Conservation (phyloP, 2,113 vertebrate species). For the Phylloscopus trochilus region DNA sequence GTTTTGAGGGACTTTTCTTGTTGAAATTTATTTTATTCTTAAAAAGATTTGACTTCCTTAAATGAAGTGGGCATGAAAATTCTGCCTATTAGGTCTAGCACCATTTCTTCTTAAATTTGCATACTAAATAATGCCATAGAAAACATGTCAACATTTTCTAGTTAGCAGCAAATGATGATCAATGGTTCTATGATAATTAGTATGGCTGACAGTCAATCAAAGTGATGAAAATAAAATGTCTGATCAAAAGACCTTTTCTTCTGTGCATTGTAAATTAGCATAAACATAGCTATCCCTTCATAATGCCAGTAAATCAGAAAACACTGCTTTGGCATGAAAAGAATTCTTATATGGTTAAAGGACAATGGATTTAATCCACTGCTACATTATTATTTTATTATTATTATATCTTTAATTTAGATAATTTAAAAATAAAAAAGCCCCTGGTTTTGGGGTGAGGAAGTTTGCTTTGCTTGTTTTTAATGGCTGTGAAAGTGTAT, state of each 20-base stretch:
- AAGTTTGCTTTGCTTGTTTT: background rate
- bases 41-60: background rate
- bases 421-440: background rate
- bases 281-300: conserved; percentile 11
- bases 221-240: conserved; percentile 47
- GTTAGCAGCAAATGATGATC: conserved; percentile 47
- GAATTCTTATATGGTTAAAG: background rate
- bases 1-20: background rate
- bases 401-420: background rate
- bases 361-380: background rate
- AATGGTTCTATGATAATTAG: conserved; percentile 54
- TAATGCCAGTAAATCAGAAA: background rate
- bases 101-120: background rate
- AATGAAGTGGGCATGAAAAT: background rate
- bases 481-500: background rate
- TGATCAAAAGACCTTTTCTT: conserved; percentile 61
- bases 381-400: background rate
- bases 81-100: background rate
- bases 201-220: conserved; percentile 54
- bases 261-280: conserved; percentile 45
- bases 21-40: background rate
- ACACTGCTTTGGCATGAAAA: background rate
- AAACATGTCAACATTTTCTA: conserved; percentile 29
- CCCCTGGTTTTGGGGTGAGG: background rate
- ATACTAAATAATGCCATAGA: conserved; percentile 22